A percentile compares a stretch with the other conserved stretches of the same genome.
phyloP scores from a whole-genome alignment of 2,888 invertebrate species.

The Nysson spinosus region DNA sequence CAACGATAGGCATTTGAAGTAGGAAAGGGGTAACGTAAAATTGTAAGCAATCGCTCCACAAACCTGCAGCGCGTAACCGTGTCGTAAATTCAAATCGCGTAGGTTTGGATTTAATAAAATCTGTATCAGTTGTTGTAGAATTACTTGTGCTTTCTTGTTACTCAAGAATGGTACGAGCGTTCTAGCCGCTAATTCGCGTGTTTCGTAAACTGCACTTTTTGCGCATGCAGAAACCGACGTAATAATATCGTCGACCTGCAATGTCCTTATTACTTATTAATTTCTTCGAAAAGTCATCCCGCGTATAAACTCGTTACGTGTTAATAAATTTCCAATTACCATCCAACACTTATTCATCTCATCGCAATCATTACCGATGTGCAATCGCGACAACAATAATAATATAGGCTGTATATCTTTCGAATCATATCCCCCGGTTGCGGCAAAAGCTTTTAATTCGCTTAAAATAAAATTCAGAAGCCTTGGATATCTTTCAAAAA shows the following conservation, averaged over 20 bases:
- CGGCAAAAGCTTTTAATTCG: slow-evolving; percentile 74
- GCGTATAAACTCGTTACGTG: too few relatives aligned
- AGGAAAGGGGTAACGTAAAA: too few relatives aligned
- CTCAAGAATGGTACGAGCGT: slow-evolving; percentile 83
- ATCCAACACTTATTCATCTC: slow-evolving; percentile 83
- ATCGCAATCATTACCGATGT: slow-evolving; percentile 84
- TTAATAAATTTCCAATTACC: slow-evolving; percentile 75
- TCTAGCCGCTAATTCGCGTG: slow-evolving; percentile 85
- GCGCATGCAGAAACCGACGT: slow-evolving; percentile 83
- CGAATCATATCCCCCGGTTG: slow-evolving; percentile 74
- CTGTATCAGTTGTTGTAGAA: too few relatives aligned
- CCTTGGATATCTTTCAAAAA: slow-evolving; percentile 86
- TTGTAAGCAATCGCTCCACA: too few relatives aligned
- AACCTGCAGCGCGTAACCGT: slow-evolving; percentile 85
- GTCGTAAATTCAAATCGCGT: slow-evolving; percentile 80
- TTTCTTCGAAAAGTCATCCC: too few relatives aligned
- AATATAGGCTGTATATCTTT: slow-evolving; percentile 87
- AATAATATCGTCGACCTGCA: slow-evolving; percentile 83
- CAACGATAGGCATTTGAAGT: too few relatives aligned
- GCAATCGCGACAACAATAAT: slow-evolving; percentile 87
- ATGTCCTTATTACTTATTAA: slow-evolving; percentile 37
- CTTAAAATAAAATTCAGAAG: slow-evolving; percentile 80
- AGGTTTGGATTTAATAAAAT: too few relatives aligned
- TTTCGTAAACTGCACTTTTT: slow-evolving; percentile 83
- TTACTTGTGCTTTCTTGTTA: too few relatives aligned